Conservation (phyloP, 1,140 invertebrate species). For the Anagrus nilaparvatae region DNA sequence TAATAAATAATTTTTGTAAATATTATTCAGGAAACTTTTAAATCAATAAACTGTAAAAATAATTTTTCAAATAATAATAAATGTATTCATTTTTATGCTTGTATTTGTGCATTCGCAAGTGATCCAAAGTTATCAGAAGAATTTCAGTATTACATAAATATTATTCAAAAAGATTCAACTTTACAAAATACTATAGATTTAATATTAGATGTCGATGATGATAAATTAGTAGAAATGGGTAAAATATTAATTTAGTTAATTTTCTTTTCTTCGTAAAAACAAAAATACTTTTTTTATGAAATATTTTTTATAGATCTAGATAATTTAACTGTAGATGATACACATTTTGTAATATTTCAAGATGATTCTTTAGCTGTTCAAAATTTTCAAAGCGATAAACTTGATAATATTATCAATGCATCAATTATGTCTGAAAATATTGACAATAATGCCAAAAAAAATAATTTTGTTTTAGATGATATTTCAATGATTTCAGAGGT, state of each 20-base stretch:
- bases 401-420: conserved; percentile 32
- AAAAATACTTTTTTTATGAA: conserved; percentile 2
- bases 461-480: conserved; percentile 27
- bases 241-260: conserved; percentile 10
- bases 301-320: conserved; percentile 30
- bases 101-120: conserved; percentile 69
- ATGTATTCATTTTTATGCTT: conserved; percentile 62
- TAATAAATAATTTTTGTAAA: neutral
- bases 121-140: conserved; percentile 56
- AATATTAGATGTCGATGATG: conserved; percentile 24
- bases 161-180: conserved; percentile 36
- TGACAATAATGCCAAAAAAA: conserved; percentile 29
- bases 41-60: conserved; percentile 24
- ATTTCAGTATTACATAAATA: conserved; percentile 57
- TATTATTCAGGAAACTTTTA: conserved; percentile 16
- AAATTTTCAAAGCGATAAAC: conserved; percentile 27
- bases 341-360: conserved; percentile 35
- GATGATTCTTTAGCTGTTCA: conserved; percentile 33
- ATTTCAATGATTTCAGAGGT: conserved; percentile 32
- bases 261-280: conserved; percentile 9
- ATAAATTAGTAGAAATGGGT: conserved; percentile 37
- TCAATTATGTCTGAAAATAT: conserved; percentile 27
- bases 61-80: conserved; percentile 22
- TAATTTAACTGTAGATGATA: conserved; percentile 29
- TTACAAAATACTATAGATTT: conserved; percentile 25